Evolutionary conservation across 2,888 invertebrate species (phyloP), one percentile per base, ranked within the genome.

Genomic region (Ectobius pallidus): DNA sequence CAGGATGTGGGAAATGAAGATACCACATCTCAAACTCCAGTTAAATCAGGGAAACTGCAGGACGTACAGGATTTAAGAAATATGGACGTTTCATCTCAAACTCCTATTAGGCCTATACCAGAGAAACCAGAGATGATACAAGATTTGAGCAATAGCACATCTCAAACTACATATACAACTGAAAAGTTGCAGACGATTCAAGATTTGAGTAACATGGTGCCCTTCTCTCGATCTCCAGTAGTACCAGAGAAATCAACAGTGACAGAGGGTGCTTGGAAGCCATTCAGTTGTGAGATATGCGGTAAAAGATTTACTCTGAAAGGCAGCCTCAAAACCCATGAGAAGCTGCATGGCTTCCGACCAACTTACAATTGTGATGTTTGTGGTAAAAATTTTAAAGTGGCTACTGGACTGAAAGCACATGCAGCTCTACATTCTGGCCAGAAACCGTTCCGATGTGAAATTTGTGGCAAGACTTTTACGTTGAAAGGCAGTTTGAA

Each of bases 311-410:
- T 65, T 27, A 65, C 65, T 11, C 30, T 65, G 27, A 65, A 25
- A 65, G 65, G 65, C 22, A 65, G 65, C 18, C 44, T 65, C n/a
- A 65, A 27, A 18, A 65, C 65, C 16, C 65, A 65, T n/a, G 65
- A 65, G 44, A 65, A 65, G 20, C 46, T 65, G 22, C 65, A 65
- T 46, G 46, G 65, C 18, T 65, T 65, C 25, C 44, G 65, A 3
- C 46, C 65, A 46, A 30, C 46, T 14, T 65, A 65, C 39, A 46
- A 25, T 46, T 65, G 65, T 65, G 65, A 65, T 65, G 18, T 65
- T 0, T 65, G 65, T 65, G 65, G 65, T 14, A 65, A 65, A 46
- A 65, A 16, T 18, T 65, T 65, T 14, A 65, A 65, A 65, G 46
- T 65, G 27, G 46, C 46, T 14, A 46, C n/a, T 46, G 65, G 65